phyloP scores from a whole-genome alignment of 2,797 vertebrate species.

The Toxotes lorentzi region DNA sequence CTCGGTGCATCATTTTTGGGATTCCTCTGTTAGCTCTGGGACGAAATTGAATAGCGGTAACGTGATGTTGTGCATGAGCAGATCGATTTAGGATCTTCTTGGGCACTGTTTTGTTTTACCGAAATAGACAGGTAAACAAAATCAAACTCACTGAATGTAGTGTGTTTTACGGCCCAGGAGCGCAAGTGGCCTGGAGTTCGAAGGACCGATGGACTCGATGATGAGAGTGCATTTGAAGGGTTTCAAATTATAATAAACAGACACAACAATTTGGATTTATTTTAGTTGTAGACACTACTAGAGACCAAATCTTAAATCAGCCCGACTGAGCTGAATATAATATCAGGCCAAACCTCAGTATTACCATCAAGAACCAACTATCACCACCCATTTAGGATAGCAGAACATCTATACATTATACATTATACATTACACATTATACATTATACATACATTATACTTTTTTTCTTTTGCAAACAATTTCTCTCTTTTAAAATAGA shows the following conservation, averaged over 20 bases:
- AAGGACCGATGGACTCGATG: slow-evolving; percentile 57
- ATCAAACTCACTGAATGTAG: slow-evolving; percentile 17
- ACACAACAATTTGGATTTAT: neutral
- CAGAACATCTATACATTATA: no score
- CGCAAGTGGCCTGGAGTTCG: slow-evolving; percentile 57
- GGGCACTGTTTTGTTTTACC: slow-evolving; percentile 35
- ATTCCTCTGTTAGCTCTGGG: slow-evolving; percentile 56
- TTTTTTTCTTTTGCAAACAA: neutral
- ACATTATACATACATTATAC: no score
- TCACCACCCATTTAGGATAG: slow-evolving; percentile 2
- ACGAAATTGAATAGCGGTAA: slow-evolving; percentile 61
- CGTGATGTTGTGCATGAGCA: slow-evolving; percentile 46
- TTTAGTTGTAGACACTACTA: neutral
- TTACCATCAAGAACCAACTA: slow-evolving; percentile 24
- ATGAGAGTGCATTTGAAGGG: slow-evolving; percentile 39
- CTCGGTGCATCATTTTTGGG: slow-evolving; percentile 72
- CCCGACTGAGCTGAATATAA: neutral
- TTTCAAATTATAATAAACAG: slow-evolving; percentile 30
- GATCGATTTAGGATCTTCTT: slow-evolving; percentile 38
- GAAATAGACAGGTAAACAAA: slow-evolving; percentile 32
- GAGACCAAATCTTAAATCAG: neutral
- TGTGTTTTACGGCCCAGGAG: slow-evolving; percentile 37
- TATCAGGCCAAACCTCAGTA: neutral
- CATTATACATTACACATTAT: no score
- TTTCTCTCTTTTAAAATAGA: neutral